Percentiles rank a stretch among this genome's conserved stretches.
phyloP scores from a whole-genome alignment of 2,113 vertebrate genomes.

The Scomber japonicus region DNA sequence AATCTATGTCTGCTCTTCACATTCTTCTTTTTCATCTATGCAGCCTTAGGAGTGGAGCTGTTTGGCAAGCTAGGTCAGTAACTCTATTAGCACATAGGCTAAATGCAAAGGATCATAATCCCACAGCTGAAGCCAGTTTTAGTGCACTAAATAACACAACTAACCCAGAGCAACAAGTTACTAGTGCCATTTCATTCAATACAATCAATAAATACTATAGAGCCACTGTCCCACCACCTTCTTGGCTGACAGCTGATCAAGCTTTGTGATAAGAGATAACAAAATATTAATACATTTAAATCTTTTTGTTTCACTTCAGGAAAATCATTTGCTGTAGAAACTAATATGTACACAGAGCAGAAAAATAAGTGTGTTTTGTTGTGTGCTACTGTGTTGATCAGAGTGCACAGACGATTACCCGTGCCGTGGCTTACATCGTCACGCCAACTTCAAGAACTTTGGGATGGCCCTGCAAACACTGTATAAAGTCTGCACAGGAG shows the following conservation, averaged over 20 bases:
- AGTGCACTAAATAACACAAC: background rate
- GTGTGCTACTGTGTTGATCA: background rate
- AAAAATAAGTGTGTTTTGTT: background rate
- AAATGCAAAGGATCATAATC: background rate
- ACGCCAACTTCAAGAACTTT: slow-evolving; percentile 28
- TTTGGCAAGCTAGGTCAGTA: slow-evolving; percentile 93
- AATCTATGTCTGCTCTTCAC: slow-evolving; percentile 94
- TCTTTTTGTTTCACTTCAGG: no score
- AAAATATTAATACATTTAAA: no score
- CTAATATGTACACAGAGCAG: background rate
- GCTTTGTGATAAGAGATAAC: no score
- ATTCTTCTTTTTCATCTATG: slow-evolving; percentile 97
- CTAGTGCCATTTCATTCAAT: no score
- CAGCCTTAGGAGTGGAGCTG: slow-evolving; percentile 94
- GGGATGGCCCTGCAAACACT: slow-evolving; percentile 23
- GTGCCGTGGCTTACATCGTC: background rate
- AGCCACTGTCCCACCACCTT: background rate
- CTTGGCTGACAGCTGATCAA: no score
- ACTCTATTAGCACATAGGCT: background rate
- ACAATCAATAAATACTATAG: background rate
- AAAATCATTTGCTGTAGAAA: no score
- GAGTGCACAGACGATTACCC: background rate
- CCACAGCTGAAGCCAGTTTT: background rate
- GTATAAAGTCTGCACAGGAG: slow-evolving; percentile 39
- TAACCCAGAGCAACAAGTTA: background rate